Evolutionary conservation across 1,140 invertebrate species (phyloP).

Genomic region (Lasioglossum baleicum): DNA sequence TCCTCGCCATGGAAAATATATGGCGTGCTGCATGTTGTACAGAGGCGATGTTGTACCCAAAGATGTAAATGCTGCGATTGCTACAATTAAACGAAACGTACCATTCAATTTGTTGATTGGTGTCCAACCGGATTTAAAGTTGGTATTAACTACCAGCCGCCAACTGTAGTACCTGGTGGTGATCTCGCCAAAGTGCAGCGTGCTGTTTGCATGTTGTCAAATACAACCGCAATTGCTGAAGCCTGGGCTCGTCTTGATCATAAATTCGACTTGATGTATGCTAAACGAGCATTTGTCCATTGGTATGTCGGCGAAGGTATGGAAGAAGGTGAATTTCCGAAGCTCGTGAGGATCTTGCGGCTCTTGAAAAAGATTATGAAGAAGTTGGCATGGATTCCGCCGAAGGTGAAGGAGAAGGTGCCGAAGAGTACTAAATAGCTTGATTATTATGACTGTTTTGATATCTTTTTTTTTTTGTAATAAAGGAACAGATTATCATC

Average conservation of each 20-base stretch:
- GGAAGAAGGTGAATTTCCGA: slow-evolving; percentile 64
- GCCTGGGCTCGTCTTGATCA: slow-evolving; percentile 61
- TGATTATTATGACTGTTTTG: too few relatives aligned
- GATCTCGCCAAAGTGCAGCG: slow-evolving; percentile 62
- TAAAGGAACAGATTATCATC: slow-evolving; percentile 34
- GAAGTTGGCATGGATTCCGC: slow-evolving; percentile 62
- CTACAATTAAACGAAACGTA: slow-evolving; percentile 61
- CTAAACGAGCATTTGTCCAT: slow-evolving; percentile 59
- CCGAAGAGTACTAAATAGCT: slow-evolving; percentile 64
- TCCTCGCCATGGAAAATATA: too few relatives aligned
- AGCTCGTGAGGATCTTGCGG: slow-evolving; percentile 60
- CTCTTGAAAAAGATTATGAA: too few relatives aligned
- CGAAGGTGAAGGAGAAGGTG: slow-evolving; percentile 59
- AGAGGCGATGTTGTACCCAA: too few relatives aligned
- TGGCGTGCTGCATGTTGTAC: too few relatives aligned
- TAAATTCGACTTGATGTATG: slow-evolving; percentile 61
- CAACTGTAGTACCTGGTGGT: slow-evolving; percentile 59
- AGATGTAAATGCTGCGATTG: too few relatives aligned
- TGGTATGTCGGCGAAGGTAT: slow-evolving; percentile 64
- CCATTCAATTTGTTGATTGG: slow-evolving; percentile 84
- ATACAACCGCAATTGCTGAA: slow-evolving; percentile 61
- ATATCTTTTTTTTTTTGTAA: slow-evolving; percentile 45
- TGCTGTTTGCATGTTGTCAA: slow-evolving; percentile 70
- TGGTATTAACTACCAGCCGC: slow-evolving; percentile 60
- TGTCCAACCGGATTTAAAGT: slow-evolving; percentile 87